Evolutionary conservation across 2,113 vertebrate genomes (phyloP), one percentile per base, ranked within the genome.

Genomic region (Elaphurus davidianus): DNA sequence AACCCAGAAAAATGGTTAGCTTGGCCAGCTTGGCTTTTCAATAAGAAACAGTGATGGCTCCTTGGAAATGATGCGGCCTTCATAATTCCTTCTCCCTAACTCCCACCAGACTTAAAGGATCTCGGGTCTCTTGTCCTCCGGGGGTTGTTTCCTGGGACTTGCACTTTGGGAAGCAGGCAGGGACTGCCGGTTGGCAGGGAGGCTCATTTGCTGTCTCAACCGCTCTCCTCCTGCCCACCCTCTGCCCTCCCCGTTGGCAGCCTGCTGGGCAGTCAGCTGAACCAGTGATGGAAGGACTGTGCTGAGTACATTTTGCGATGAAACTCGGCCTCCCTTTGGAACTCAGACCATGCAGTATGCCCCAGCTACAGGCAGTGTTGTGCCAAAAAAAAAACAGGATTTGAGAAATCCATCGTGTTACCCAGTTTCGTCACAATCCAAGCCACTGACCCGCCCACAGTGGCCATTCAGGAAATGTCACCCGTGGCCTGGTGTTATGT

Each of bases 271-370:
- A n/a, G 1, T 13, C n/a, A 59, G 30, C 81, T 57, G 21, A 17
- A 30, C 2, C 12, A 0, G 21, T 16, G 4, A 23, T 11, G 0
- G 15, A 27, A 54, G 23, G 57, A n/a, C 33, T 28, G 23, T n/a
- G n/a, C 30, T 30, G 10, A 3, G 33, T 21, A 27, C 14, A 6
- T 7, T 28, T 13, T 27, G 43, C 55, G 62, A n/a, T 47, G 36
- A 86, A 81, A 36, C 28, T 21, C 25, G 30, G 23, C n/a, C 21
- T 87, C 36, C 71, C 25, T 28, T 43, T 79, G 55, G 62, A 83
- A 87, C 30, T 64, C 81, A 79, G 81, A 84, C 30, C 33, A 27
- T 17, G 40, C 27, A 7, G 0, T 78, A 27, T 76, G 19, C 52
- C 21, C 28, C 17, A 13, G 28, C 57, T 87, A 17, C 4, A 54